Percentiles rank a stretch among this genome's conserved stretches.
phyloP scores from a whole-genome alignment of 2,797 vertebrate species.

The Aythya fuligula region DNA sequence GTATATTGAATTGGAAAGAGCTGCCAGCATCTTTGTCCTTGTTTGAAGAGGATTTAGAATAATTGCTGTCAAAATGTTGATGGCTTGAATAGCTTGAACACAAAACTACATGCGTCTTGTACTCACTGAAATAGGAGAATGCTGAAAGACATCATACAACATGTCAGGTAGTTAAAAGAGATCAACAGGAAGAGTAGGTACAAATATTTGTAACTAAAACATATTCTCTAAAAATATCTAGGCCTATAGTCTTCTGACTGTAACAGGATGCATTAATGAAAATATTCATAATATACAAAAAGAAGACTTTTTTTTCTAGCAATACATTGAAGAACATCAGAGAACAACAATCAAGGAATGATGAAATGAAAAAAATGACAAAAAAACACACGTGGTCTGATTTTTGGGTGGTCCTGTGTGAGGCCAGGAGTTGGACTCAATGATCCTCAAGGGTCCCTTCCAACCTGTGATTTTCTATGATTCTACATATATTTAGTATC shows the following conservation, averaged over 20 bases:
- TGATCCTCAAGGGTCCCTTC: neutral
- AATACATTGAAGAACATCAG: neutral
- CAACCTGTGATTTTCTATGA: neutral
- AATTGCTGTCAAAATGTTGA: slow-evolving; percentile 19
- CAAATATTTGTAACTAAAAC: neutral
- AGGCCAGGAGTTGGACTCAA: neutral
- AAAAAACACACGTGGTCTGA: neutral
- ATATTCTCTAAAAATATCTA: neutral
- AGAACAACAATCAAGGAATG: neutral
- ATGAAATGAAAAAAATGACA: neutral
- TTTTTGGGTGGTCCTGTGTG: neutral
- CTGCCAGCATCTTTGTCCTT: neutral
- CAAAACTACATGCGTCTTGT: neutral
- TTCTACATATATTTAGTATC: neutral
- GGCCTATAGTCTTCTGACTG: neutral
- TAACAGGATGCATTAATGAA: neutral
- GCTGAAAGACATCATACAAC: neutral
- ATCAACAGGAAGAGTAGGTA: neutral
- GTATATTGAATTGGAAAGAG: neutral
- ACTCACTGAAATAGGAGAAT: neutral
- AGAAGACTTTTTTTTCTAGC: neutral
- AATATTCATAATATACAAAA: neutral
- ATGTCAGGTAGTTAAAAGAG: neutral
- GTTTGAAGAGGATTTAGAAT: neutral
- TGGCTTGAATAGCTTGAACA: neutral